Base-by-base conservation (phyloP, 2,797 vertebrate species). In the Echeneis naucrates region DNA sequence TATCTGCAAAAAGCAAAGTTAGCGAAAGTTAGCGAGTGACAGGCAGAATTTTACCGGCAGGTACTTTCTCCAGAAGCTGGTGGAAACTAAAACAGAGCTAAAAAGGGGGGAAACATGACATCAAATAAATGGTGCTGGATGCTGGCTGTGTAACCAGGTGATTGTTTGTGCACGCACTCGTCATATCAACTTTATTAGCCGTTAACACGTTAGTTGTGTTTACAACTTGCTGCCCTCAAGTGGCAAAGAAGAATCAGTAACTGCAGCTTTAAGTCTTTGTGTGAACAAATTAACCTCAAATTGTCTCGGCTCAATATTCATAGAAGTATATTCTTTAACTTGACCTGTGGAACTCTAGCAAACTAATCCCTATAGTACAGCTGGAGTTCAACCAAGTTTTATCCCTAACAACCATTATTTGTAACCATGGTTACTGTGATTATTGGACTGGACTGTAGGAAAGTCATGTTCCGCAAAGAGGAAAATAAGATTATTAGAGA, bases 201-300 rank as follows among this genome's bases (percentile, higher is more conserved):
- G 30, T 35, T 52, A 57, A 58, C 33, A 55, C 27, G 40, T 56
- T 42, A 40, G 6, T 56, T 50, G 14, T 21, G 9, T 61, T 69
- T 52, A 9, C 53, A 24, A 32, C n/a, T 64, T 40, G n/a, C 32
- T 51, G 47, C 57, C 21, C 30, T 5, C 54, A 21, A 27, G 17
- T 26, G 53, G 30, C 48, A 42, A 27, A 23, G 37, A 27, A 14
- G 35, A 40, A 2, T 45, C 19, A 45, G 19, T 4, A 10, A 10
- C 21, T 45, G n/a, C n/a, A 21, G 44, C 8, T 45, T 45, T 4
- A 45, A 21, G 2, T 10, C n/a, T 30, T 26, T 26, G 12, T 8
- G 4, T 16, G 21, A 21, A 24, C 19, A 23, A 4, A 11, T 57
- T 8, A 23, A 12, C n/a, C 5, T 48, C 6, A 44, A 26, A 30